Conservation (phyloP, 2,888 invertebrate genomes). For the Trichogramma dendrolimi region DNA sequence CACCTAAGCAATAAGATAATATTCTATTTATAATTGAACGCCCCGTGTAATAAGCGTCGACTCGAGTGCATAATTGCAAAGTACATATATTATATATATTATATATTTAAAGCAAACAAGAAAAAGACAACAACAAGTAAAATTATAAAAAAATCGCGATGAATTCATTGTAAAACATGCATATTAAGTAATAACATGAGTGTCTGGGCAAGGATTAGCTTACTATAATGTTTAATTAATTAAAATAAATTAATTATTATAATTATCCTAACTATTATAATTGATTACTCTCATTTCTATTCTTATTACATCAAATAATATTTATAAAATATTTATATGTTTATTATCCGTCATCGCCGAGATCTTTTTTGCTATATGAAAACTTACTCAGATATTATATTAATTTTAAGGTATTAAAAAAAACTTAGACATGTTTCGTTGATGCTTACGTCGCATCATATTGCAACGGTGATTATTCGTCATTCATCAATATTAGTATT, state of each 20-base stretch:
- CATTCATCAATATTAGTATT: slow-evolving; percentile 34
- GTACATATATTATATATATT: slow-evolving; percentile 30
- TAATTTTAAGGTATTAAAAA: background rate
- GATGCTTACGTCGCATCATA: slow-evolving; percentile 13
- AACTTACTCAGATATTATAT: slow-evolving; percentile 28
- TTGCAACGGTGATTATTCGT: slow-evolving; percentile 22
- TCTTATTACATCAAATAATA: slow-evolving; percentile 25
- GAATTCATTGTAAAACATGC: slow-evolving; percentile 44
- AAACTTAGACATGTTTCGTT: slow-evolving; percentile 20
- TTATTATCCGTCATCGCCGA: slow-evolving; percentile 46
- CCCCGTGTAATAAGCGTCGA: slow-evolving; percentile 29
- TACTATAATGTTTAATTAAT: slow-evolving; percentile 34
- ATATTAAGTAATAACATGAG: slow-evolving; percentile 46
- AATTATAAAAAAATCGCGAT: slow-evolving; percentile 27
- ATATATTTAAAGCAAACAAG: slow-evolving; percentile 24
- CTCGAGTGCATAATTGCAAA: slow-evolving; percentile 29
- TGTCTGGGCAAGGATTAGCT: slow-evolving; percentile 52
- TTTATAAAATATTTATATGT: slow-evolving; percentile 33
- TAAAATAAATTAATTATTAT: slow-evolving; percentile 30
- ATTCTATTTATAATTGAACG: slow-evolving; percentile 29
- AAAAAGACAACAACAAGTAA: background rate
- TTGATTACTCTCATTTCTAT: slow-evolving; percentile 26
- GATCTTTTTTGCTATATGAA: slow-evolving; percentile 39
- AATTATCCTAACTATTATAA: slow-evolving; percentile 22
- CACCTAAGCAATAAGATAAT: slow-evolving; percentile 30